Percentiles rank a stretch among this genome's conserved stretches.
These are phyloP conservation scores for Dreissena polymorpha DNA, from an alignment of 1,140 invertebrate species.

Conservation along the genomic window DNA sequence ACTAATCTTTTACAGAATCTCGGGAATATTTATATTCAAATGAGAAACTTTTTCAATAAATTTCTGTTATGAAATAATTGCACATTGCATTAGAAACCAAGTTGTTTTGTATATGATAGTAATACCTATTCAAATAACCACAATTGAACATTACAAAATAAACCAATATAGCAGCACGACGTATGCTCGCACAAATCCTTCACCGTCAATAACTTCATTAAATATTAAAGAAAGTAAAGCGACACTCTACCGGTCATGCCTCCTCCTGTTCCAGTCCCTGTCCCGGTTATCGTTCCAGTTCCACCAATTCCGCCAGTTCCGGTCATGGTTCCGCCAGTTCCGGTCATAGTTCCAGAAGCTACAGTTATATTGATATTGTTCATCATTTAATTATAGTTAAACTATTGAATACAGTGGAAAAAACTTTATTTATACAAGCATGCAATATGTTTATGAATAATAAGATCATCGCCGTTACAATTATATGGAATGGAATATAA, in stretches of 20 bases:
- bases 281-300: slow-evolving; percentile 1
- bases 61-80: too few relatives aligned
- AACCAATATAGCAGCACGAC: too few relatives aligned
- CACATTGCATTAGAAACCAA: too few relatives aligned
- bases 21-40: too few relatives aligned
- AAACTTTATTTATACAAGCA: neutral
- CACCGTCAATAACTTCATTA: neutral
- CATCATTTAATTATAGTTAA: neutral
- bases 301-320: neutral
- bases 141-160: too few relatives aligned
- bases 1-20: too few relatives aligned
- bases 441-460: neutral
- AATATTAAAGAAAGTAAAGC: neutral
- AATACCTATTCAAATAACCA: too few relatives aligned
- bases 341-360: slow-evolving; percentile 16
- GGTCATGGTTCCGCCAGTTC: slow-evolving; percentile 1
- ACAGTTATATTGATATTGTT: neutral
- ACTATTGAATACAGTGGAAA: neutral
- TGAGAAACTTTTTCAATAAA: too few relatives aligned
- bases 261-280: slow-evolving; percentile 2
- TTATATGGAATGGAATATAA: too few relatives aligned
- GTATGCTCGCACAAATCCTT: too few relatives aligned
- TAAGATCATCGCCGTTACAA: too few relatives aligned
- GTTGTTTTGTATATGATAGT: too few relatives aligned
- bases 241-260: neutral